Evolutionary conservation across 2,113 vertebrate species (phyloP).

Genomic region (Corynorhinus townsendii): DNA sequence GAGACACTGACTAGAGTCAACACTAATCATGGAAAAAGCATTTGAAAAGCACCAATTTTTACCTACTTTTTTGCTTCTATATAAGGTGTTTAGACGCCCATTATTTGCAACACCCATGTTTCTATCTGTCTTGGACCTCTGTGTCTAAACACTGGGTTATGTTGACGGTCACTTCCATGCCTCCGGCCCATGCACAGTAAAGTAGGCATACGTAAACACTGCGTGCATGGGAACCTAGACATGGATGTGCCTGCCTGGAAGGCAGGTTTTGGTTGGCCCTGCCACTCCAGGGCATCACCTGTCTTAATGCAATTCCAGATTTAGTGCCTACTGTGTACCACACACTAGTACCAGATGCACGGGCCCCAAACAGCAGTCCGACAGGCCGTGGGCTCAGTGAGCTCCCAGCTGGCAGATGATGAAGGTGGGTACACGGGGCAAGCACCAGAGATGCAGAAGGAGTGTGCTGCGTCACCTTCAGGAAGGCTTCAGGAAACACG

Average conservation of each 20-base stretch:
- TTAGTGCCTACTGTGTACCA: background rate
- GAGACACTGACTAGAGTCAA: background rate
- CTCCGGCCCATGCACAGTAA: background rate
- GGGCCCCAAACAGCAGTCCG: background rate
- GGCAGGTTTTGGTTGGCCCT: background rate
- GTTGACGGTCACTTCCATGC: background rate
- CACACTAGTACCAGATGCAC: background rate
- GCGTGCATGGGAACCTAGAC: background rate
- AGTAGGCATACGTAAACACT: background rate
- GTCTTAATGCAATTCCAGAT: background rate
- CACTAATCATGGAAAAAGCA: background rate
- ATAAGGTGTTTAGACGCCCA: background rate
- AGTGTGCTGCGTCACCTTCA: background rate
- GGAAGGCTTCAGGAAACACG: background rate
- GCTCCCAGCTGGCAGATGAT: accelerated
- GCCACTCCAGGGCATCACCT: background rate
- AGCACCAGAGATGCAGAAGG: background rate
- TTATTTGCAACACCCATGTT: background rate
- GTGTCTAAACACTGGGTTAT: background rate
- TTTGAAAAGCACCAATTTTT: background rate
- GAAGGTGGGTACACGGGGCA: background rate
- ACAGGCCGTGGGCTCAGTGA: background rate
- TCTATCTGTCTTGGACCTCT: background rate
- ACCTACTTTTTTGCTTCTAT: background rate
- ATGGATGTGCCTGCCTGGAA: background rate